phyloP scores from a whole-genome alignment of 2,113 vertebrate species.

The Scatophagus argus region DNA sequence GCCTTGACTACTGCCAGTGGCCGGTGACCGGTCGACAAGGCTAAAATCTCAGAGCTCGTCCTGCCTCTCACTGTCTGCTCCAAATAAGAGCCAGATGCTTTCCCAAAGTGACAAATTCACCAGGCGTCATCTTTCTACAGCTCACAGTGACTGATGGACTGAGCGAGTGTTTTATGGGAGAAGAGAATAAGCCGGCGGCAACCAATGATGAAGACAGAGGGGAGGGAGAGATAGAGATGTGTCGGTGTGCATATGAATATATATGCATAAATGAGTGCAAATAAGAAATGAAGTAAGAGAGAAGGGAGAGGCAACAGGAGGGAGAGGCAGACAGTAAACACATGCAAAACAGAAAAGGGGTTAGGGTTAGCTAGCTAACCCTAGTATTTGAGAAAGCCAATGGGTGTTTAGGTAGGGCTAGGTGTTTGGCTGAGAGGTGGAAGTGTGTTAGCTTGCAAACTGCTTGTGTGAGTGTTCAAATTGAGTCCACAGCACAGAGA shows the following conservation, averaged over 20 bases:
- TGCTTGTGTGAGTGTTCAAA: slow-evolving; percentile 38
- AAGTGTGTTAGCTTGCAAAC: slow-evolving; percentile 52
- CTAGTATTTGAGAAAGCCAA: slow-evolving; percentile 19
- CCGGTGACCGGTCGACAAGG: slow-evolving; percentile 20
- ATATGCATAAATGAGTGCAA: slow-evolving; percentile 27
- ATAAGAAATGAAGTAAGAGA: slow-evolving; percentile 15
- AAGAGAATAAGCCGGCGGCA: slow-evolving; percentile 21
- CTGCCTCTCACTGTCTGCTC: slow-evolving; percentile 1
- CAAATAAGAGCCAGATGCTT: slow-evolving; percentile 21
- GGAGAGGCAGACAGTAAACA: background rate
- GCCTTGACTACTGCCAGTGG: slow-evolving; percentile 66
- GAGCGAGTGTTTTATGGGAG: slow-evolving; percentile 12
- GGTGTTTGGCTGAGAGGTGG: slow-evolving; percentile 31
- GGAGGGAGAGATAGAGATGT: background rate
- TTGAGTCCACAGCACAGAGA: slow-evolving; percentile 45
- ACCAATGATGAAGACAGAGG: background rate
- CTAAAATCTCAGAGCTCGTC: slow-evolving; percentile 30
- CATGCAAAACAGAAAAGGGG: slow-evolving; percentile 15
- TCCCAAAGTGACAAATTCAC: slow-evolving; percentile 18
- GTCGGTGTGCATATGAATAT: slow-evolving; percentile 17
- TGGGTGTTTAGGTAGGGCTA: slow-evolving; percentile 33
- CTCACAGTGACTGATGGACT: slow-evolving; percentile 18
- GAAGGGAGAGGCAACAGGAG: background rate
- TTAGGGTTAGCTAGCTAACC: too few species aligned
- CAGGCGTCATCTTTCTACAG: background rate